Percentiles rank a stretch among this genome's conserved stretches.
Evolutionary conservation across 2,797 vertebrate genomes (phyloP).

Genomic region (Crypturellus tataupa): DNA sequence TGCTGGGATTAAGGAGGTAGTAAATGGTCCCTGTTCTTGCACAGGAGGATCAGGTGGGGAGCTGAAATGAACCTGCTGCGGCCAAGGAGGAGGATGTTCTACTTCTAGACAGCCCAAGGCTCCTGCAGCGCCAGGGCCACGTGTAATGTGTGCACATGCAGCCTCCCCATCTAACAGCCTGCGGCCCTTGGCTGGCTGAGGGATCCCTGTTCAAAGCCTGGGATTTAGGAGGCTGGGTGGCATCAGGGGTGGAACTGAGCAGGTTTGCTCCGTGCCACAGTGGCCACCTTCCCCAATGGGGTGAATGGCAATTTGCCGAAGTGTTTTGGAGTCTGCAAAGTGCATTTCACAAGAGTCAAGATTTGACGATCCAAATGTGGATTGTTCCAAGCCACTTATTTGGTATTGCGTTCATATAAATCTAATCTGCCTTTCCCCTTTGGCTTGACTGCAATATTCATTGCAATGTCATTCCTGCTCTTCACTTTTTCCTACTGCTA

Average conservation of each 20-base stretch:
- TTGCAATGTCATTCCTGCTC: neutral
- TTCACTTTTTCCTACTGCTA: neutral
- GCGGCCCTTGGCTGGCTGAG: neutral
- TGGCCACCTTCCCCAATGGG: no score
- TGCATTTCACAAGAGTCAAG: neutral
- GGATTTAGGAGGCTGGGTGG: neutral
- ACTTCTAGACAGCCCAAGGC: neutral
- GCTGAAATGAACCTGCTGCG: neutral
- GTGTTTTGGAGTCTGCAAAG: neutral
- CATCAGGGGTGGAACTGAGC: neutral
- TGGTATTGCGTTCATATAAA: neutral
- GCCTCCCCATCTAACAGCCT: rapidly evolving
- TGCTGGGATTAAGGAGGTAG: neutral
- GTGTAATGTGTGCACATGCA: neutral
- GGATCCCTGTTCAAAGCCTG: neutral
- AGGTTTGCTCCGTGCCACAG: neutral
- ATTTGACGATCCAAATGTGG: neutral
- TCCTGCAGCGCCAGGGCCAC: neutral
- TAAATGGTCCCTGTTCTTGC: neutral
- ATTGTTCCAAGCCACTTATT: neutral
- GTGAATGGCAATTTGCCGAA: neutral
- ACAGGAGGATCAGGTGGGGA: neutral
- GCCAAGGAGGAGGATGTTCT: neutral
- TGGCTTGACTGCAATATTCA: slow-evolving; percentile 1
- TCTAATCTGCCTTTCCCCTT: neutral